phyloP scores from a whole-genome alignment of 2,888 invertebrate species.

The Cheilosia vulpina region DNA sequence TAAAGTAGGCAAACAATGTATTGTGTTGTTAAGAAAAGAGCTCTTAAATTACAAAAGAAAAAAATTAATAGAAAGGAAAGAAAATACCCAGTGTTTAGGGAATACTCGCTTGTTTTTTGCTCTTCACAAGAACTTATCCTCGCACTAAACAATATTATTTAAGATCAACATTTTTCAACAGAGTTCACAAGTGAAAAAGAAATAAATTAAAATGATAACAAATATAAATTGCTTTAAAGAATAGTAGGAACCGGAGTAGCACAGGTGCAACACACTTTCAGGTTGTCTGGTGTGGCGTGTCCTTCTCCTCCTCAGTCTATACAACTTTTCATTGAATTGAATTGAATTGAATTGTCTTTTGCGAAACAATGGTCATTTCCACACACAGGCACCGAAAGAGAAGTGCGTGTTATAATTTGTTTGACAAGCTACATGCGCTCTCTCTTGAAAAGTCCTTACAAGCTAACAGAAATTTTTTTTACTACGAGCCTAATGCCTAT shows the following conservation, averaged over 20 bases:
- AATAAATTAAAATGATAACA: conserved; percentile 35
- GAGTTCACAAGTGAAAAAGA: conserved; percentile 24
- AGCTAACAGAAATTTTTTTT: conserved; percentile 30
- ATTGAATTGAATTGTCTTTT: no score
- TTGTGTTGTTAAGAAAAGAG: conserved; percentile 36
- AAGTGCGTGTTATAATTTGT: conserved; percentile 11
- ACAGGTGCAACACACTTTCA: conserved; percentile 36
- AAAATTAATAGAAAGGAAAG: conserved; percentile 29
- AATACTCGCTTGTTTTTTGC: conserved; percentile 41
- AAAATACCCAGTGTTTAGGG: conserved; percentile 19
- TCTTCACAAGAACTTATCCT: conserved; percentile 8
- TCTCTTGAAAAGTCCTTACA: conserved; percentile 14
- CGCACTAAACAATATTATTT: neutral
- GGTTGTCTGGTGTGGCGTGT: conserved; percentile 29
- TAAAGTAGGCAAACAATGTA: conserved; percentile 52
- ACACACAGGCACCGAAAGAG: conserved; percentile 20
- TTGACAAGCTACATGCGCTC: conserved; percentile 19
- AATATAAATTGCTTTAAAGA: conserved; percentile 44
- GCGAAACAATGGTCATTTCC: neutral
- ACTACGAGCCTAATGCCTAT: conserved; percentile 53
- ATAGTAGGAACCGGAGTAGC: conserved; percentile 63
- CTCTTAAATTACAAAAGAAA: conserved; percentile 30
- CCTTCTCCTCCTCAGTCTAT: conserved; percentile 34
- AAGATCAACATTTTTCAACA: conserved; percentile 1
- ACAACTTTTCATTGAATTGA: conserved; percentile 21